Percentiles rank a stretch among this genome's conserved stretches.
Conservation (phyloP, 2,797 vertebrate species). For the Sciaenops ocellatus region DNA sequence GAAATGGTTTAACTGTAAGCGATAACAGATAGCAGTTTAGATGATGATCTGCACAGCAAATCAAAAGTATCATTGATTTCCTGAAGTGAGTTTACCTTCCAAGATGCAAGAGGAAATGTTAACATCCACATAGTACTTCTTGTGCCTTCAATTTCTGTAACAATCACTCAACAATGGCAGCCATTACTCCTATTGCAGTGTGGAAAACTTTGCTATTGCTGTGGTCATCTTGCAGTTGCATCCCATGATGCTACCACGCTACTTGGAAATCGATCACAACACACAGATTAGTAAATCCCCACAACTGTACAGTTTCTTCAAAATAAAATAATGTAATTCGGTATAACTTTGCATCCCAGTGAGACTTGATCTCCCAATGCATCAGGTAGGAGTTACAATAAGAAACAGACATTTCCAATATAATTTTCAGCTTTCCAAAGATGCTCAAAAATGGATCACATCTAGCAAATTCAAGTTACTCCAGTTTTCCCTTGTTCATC, state of each 20-base stretch:
- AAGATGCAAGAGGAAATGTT: background rate
- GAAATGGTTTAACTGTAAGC: background rate
- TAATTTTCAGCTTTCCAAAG: conserved; percentile 9
- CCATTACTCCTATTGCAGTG: background rate
- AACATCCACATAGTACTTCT: background rate
- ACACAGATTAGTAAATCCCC: conserved; percentile 9
- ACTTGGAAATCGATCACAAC: conserved; percentile 17
- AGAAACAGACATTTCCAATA: background rate
- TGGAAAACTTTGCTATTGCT: conserved; percentile 24
- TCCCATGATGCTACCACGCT: conserved; percentile 28
- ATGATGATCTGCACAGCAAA: background rate
- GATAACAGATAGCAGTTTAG: background rate
- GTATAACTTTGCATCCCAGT: background rate
- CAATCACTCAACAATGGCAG: background rate
- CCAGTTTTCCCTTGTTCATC: conserved; percentile 27
- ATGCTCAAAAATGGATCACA: conserved; percentile 5
- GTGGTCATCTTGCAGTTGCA: conserved; percentile 42
- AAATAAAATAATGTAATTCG: conserved; percentile 8
- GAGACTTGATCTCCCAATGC: background rate
- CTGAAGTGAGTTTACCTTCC: background rate
- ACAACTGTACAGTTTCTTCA: conserved; percentile 7
- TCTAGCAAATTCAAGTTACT: conserved; percentile 22
- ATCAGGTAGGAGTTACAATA: background rate
- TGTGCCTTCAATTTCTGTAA: background rate
- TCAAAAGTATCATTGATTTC: background rate